A percentile compares a stretch with the other conserved stretches of the same genome.
Evolutionary conservation across 2,113 vertebrate species (phyloP).

Genomic region (Cinclus mexicanus): DNA sequence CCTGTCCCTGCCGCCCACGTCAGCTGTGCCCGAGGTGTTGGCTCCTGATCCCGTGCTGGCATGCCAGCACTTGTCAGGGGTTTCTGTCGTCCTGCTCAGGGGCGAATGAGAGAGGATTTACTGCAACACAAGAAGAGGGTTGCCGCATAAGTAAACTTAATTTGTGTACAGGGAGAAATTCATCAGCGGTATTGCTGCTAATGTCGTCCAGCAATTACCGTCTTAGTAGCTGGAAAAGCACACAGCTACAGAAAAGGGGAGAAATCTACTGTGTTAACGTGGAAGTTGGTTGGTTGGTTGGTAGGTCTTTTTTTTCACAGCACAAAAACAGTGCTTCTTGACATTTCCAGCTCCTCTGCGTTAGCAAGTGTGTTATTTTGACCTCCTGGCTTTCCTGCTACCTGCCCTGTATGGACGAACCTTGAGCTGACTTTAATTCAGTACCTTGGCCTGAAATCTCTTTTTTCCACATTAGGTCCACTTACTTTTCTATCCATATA

Average conservation of each 20-base stretch:
- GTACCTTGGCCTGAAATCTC: neutral
- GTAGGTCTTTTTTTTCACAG: neutral
- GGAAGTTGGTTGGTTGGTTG: too few relatives aligned
- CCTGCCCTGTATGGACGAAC: rapidly evolving
- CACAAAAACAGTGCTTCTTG: neutral
- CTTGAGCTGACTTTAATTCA: neutral
- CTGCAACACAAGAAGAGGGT: neutral
- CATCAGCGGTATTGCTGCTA: neutral
- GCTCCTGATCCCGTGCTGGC: neutral
- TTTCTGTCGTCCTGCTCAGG: neutral
- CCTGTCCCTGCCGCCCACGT: neutral
- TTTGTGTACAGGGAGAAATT: neutral
- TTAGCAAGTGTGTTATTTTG: neutral
- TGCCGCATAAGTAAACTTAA: neutral
- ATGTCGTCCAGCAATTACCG: neutral
- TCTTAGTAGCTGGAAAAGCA: neutral
- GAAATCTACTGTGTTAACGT: neutral
- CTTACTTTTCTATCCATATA: neutral
- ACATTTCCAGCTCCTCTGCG: neutral
- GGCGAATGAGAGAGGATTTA: neutral
- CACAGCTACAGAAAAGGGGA: neutral
- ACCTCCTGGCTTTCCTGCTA: rapidly evolving
- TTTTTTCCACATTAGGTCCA: neutral
- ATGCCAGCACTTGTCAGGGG: rapidly evolving
- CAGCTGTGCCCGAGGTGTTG: neutral